Evolutionary conservation across 2,113 vertebrate species (phyloP).

Genomic region (Clinocottus analis): DNA sequence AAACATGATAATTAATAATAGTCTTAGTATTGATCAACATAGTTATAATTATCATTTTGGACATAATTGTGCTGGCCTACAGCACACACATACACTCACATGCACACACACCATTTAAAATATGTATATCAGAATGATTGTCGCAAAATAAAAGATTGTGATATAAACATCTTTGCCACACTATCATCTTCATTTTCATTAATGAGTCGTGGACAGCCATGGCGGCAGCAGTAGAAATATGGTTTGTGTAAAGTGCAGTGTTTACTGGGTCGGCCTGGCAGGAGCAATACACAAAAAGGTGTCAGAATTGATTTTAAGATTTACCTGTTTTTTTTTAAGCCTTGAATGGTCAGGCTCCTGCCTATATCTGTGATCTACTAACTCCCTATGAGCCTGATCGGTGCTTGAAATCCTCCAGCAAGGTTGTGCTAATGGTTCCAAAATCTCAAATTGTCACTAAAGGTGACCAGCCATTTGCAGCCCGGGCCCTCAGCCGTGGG

Average conservation of each 20-base stretch:
- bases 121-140: no score
- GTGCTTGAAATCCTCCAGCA: background rate
- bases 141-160: background rate
- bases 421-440: background rate
- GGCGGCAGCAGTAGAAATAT: conserved; percentile 12
- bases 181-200: background rate
- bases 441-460: background rate
- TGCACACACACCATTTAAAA: background rate
- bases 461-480: background rate
- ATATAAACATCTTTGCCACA: background rate
- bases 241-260: conserved; percentile 1
- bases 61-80: no score
- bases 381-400: background rate
- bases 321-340: background rate
- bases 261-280: background rate
- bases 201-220: background rate
- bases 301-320: conserved; percentile 2
- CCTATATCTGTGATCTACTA: background rate
- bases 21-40: background rate
- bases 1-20: background rate
- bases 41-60: background rate
- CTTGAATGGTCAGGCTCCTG: background rate
- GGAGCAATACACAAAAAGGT: background rate
- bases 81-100: background rate
- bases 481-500: background rate